These are phyloP conservation scores for Maniola hyperantus DNA, from an alignment of 2,888 invertebrate species.

Conservation along the genomic window DNA sequence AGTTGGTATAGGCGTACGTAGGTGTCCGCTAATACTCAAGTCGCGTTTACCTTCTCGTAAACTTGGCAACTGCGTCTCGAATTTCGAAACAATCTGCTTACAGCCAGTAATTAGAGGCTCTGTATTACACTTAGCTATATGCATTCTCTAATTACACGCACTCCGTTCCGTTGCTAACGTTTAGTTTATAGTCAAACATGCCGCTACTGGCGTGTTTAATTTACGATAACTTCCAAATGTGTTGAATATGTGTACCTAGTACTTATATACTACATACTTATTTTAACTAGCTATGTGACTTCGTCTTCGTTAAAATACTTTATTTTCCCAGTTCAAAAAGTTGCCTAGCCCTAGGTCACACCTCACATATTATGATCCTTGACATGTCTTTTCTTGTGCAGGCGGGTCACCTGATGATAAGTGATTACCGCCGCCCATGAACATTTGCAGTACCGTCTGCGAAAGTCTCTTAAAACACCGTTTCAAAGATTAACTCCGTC, in stretches of 20 bases:
- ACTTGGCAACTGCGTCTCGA: slow-evolving; percentile 31
- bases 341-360: too few relatives aligned
- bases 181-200: slow-evolving; percentile 23
- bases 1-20: neutral
- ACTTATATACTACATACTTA: neutral
- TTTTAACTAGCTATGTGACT: too few relatives aligned
- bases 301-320: too few relatives aligned
- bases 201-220: slow-evolving; percentile 16
- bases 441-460: too few relatives aligned
- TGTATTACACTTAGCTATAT: slow-evolving; percentile 20
- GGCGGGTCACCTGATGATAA: too few relatives aligned
- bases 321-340: too few relatives aligned
- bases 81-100: slow-evolving; percentile 34
- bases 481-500: too few relatives aligned
- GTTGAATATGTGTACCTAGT: neutral
- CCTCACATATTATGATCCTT: too few relatives aligned
- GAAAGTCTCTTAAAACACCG: too few relatives aligned
- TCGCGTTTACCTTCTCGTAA: slow-evolving; percentile 31
- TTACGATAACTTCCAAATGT: slow-evolving; percentile 14
- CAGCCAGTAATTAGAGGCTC: slow-evolving; percentile 34
- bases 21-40: slow-evolving; percentile 13
- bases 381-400: too few relatives aligned
- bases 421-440: too few relatives aligned
- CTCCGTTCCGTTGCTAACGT: slow-evolving; percentile 19
- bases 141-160: slow-evolving; percentile 31